These are phyloP conservation scores for Xenus cinereus DNA, from an alignment of 2,113 vertebrate species.

Conservation along the genomic window DNA sequence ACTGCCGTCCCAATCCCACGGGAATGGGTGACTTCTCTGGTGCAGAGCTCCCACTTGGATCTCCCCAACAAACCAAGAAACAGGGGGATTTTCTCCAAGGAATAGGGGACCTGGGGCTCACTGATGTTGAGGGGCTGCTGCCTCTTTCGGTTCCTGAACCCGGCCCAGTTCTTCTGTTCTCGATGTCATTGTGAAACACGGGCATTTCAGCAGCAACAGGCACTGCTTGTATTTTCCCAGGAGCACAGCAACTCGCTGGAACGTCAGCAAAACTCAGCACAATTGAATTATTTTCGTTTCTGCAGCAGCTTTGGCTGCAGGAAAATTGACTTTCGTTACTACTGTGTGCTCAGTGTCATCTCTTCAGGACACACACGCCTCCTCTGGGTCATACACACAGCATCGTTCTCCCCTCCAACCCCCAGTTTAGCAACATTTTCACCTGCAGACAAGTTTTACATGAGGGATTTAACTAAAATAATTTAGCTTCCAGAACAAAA, in stretches of 20 bases:
- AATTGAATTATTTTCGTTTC: not conserved
- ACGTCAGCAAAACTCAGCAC: not conserved
- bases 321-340: not conserved
- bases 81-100: not conserved
- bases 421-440: not conserved
- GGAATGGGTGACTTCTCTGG: not conserved
- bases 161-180: not conserved
- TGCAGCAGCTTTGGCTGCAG: not conserved
- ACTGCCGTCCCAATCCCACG: too few relatives aligned
- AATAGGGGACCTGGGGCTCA: not conserved
- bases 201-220: not conserved
- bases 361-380: not conserved
- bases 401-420: not conserved
- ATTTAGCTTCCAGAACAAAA: not conserved
- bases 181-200: not conserved
- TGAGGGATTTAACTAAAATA: not conserved
- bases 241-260: not conserved
- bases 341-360: not conserved
- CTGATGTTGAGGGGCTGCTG: not conserved
- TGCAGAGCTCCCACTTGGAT: not conserved
- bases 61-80: not conserved
- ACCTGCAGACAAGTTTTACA: not conserved
- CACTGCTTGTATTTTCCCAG: not conserved
- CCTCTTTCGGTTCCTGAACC: not conserved
- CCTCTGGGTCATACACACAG: not conserved